Evolutionary conservation across 2,797 vertebrate genomes (phyloP).

Genomic region (Pelodytes ibericus): DNA sequence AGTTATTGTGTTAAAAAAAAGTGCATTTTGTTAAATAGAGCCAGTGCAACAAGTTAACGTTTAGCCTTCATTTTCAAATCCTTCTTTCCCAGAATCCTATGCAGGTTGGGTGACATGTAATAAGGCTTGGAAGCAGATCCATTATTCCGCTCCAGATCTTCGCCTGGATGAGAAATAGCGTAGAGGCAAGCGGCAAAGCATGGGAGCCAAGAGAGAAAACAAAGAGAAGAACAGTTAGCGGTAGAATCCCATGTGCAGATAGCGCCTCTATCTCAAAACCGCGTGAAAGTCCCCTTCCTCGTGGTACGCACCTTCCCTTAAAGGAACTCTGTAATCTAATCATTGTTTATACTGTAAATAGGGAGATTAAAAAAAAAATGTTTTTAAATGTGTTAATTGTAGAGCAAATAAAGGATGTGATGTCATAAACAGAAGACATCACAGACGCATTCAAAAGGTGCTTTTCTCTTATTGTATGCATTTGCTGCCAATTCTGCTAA

Average conservation of each 20-base stretch:
- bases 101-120: slow-evolving; percentile 91
- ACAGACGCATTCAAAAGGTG: too few species aligned
- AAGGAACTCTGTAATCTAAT: too few species aligned
- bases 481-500: too few species aligned
- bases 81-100: slow-evolving; percentile 87
- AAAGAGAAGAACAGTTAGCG: slow-evolving; percentile 57
- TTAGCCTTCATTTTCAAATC: slow-evolving; percentile 76
- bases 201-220: slow-evolving; percentile 58
- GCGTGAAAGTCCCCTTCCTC: too few species aligned
- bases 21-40: slow-evolving; percentile 39
- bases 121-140: slow-evolving; percentile 92
- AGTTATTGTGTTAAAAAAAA: slow-evolving; percentile 60
- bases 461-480: too few species aligned
- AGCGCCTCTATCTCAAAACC: too few species aligned
- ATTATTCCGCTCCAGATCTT: slow-evolving; percentile 96
- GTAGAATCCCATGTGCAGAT: slow-evolving; percentile 15
- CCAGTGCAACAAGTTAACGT: slow-evolving; percentile 44
- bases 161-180: slow-evolving; percentile 76
- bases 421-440: too few species aligned
- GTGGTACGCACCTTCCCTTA: too few species aligned
- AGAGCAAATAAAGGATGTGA: too few species aligned
- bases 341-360: too few species aligned
- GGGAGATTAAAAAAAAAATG: too few species aligned
- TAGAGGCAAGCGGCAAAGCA: slow-evolving; percentile 53
- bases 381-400: too few species aligned